Percentiles rank a stretch among this genome's conserved stretches.
Evolutionary conservation across 2,888 invertebrate species (phyloP).

Genomic region (Caenorhabditis sinica): DNA sequence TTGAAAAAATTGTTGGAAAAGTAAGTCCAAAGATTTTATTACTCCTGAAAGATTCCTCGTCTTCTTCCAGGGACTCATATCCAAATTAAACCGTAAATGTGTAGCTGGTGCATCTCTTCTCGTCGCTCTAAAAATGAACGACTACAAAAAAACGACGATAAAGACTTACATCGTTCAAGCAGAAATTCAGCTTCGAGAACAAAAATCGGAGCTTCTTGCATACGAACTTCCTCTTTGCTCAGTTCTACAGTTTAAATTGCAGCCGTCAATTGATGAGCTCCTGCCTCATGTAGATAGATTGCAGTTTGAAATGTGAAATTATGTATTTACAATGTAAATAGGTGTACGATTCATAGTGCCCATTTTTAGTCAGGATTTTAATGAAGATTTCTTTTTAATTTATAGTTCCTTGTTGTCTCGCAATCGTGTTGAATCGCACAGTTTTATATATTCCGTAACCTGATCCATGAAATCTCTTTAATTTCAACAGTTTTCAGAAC

Average conservation of each 20-base stretch:
- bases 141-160: slow-evolving; percentile 93
- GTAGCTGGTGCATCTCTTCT: slow-evolving; percentile 96
- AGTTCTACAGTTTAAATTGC: slow-evolving; percentile 69
- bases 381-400: slow-evolving; percentile 4
- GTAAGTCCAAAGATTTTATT: slow-evolving; percentile 76
- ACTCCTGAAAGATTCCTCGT: no score
- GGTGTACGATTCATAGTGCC: no score
- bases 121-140: slow-evolving; percentile 96
- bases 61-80: slow-evolving; percentile 90
- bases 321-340: slow-evolving; percentile 1
- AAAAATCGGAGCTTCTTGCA: slow-evolving; percentile 64
- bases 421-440: not conserved
- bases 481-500: not conserved
- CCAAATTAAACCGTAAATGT: slow-evolving; percentile 95
- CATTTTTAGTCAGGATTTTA: slow-evolving; percentile 42
- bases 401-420: no score
- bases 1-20: slow-evolving; percentile 95
- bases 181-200: slow-evolving; percentile 65
- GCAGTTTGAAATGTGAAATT: slow-evolving; percentile 54
- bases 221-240: slow-evolving; percentile 73
- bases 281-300: slow-evolving; percentile 69
- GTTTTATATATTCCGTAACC: not conserved
- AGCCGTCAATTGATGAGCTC: slow-evolving; percentile 64
- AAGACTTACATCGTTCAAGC: slow-evolving; percentile 90
- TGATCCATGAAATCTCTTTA: not conserved